phyloP scores from a whole-genome alignment of 2,113 vertebrate species.

The Chionomys nivalis region DNA sequence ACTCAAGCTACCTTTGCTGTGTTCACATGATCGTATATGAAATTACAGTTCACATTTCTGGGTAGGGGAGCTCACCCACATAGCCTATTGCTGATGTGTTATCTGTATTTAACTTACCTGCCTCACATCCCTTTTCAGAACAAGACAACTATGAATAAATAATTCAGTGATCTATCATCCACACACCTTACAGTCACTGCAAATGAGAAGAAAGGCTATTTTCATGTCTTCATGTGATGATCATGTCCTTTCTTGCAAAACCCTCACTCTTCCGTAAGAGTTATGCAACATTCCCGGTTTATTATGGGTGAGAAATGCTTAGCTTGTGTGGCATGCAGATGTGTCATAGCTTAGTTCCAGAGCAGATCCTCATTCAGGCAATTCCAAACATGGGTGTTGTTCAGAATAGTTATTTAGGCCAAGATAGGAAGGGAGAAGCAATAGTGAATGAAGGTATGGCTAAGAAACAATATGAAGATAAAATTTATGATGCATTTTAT shows the following conservation, averaged over 20 bases:
- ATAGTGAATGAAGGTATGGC: neutral
- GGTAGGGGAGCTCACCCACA: neutral
- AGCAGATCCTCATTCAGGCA: neutral
- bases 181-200: constrained; percentile 28
- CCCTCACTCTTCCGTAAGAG: neutral
- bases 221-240: constrained; percentile 52
- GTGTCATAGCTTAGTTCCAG: constrained; percentile 27
- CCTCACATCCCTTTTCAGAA: constrained; percentile 21
- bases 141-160: neutral
- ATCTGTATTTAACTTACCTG: neutral
- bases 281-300: constrained; percentile 49
- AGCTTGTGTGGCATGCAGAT: constrained; percentile 31
- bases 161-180: neutral
- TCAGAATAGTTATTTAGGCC: constrained; percentile 58
- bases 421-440: constrained; percentile 26
- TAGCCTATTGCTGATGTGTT: neutral
- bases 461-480: constrained; percentile 11
- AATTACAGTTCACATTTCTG: constrained; percentile 7
- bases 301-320: neutral
- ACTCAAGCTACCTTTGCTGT: constrained; percentile 24
- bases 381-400: constrained; percentile 39
- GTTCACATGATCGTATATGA: neutral
- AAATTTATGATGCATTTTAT: neutral
- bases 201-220: constrained; percentile 52
- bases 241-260: constrained; percentile 51